Base-by-base conservation (phyloP, 2,113 vertebrate genomes). In the Callocephalon fimbriatum region DNA sequence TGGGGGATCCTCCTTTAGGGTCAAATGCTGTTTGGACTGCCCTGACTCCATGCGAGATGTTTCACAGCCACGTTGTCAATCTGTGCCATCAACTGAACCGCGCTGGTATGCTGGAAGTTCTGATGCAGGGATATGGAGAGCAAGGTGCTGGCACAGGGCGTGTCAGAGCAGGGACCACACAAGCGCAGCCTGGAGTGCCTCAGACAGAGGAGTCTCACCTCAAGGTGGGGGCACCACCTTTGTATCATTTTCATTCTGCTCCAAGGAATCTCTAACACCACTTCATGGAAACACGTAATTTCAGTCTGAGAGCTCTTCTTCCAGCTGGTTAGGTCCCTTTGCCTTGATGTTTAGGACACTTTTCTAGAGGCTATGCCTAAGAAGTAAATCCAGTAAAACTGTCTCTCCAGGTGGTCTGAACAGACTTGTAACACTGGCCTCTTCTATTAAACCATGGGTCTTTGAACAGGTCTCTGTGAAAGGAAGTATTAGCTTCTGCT, bases 81-180 rank as follows among this genome's bases (percentile, higher is more conserved):
- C 17, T 70, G 29, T 56, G 48, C 12, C 21, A n/a, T 31, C 12
- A 31, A 7, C 19, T n/a, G 47, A 80, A 18, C 27, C 6, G 14
- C 0, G 1, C 42, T 4, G 1, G n/a, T 22, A 27, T 0, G 0
- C 12, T 7, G 3, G 15, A 23, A 31, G 16, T 16, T 76, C 5
- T 58, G 15, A n/a, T 1, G 1, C 32, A 15, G 23, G 11, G 22
- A 1, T 15, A 5, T 14, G 12, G 31, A 21, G 17, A 42, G 5
- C 53, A 67, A 62, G 61, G 44, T 0, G 0, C 9, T 0, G 1
- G 7, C n/a, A 44, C 0, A 1, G 25, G 16, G 20, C 31, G 23
- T 4, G 3, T 38, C 2, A 1, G 54, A 65, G 7, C 29, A 68
- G 32, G 18, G 18, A 37, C 8, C 3, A 2, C 31, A 29, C 9